A percentile compares a stretch with the other conserved stretches of the same genome.
These are phyloP conservation scores for Phaonia tiefii DNA, from an alignment of 2,888 invertebrate genomes.

Conservation along the genomic window DNA sequence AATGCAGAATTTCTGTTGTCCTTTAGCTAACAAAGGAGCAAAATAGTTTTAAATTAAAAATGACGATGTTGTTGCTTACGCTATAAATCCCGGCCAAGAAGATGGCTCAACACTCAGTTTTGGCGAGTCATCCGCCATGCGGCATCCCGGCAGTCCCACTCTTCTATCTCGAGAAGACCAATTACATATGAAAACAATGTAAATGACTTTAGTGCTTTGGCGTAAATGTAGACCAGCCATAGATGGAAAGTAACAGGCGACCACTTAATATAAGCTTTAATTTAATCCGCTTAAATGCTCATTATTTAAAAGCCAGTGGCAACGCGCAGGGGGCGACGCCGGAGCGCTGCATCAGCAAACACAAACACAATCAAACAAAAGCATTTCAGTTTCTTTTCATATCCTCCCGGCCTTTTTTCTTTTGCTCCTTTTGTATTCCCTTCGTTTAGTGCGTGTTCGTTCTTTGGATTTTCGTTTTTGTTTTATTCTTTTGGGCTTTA, in stretches of 20 bases:
- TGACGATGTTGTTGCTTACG: neutral
- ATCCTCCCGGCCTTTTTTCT: slow-evolving; percentile 25
- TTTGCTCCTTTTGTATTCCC: slow-evolving; percentile 9
- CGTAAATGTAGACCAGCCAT: neutral
- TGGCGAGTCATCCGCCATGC: neutral
- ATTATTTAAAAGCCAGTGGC: slow-evolving; percentile 67
- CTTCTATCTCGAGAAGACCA: slow-evolving; percentile 35
- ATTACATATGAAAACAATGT: slow-evolving; percentile 67
- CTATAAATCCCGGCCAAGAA: slow-evolving; percentile 38
- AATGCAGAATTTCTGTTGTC: slow-evolving; percentile 24
- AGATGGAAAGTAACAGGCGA: slow-evolving; percentile 59
- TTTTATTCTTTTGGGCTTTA: slow-evolving; percentile 45
- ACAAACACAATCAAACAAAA: slow-evolving; percentile 24
- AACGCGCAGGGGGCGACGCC: neutral
- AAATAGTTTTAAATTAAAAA: slow-evolving; percentile 54
- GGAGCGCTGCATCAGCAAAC: neutral
- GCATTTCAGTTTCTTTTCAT: slow-evolving; percentile 29
- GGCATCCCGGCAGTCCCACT: neutral
- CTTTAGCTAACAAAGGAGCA: slow-evolving; percentile 2
- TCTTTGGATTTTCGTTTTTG: slow-evolving; percentile 43
- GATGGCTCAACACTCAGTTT: slow-evolving; percentile 1
- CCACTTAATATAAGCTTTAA: slow-evolving; percentile 67
- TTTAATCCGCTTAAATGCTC: slow-evolving; percentile 68
- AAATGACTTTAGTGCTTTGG: slow-evolving; percentile 62
- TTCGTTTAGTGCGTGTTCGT: slow-evolving; percentile 1